phyloP scores from a whole-genome alignment of 1,140 invertebrate species.

The Oreohelix idahoensis region DNA sequence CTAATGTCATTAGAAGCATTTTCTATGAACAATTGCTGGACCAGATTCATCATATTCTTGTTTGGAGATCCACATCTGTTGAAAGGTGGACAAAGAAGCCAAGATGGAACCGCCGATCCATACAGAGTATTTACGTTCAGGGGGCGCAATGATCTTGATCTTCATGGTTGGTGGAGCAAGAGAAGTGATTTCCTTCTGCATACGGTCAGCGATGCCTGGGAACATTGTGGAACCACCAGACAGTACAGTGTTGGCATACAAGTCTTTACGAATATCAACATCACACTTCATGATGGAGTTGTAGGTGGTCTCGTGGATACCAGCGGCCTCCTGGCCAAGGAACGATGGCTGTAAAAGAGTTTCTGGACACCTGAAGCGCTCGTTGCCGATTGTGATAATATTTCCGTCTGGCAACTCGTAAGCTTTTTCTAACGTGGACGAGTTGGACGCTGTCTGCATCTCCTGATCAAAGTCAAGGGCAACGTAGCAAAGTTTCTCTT shows the following conservation, averaged over 20 bases:
- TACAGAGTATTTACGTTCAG: conserved; percentile 69
- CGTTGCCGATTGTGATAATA: conserved; percentile 65
- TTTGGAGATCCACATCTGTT: conserved; percentile 77
- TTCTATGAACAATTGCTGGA: conserved; percentile 41
- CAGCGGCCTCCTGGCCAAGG: conserved; percentile 59
- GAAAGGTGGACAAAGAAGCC: conserved; percentile 69
- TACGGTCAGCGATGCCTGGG: conserved; percentile 87
- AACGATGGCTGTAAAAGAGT: conserved; percentile 81
- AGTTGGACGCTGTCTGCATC: conserved; percentile 49
- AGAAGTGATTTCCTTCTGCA: conserved; percentile 79
- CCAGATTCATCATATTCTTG: conserved; percentile 32
- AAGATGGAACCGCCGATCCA: conserved; percentile 73
- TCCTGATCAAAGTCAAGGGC: conserved; percentile 61
- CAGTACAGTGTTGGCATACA: conserved; percentile 85
- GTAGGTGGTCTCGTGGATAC: conserved; percentile 77
- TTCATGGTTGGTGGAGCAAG: conserved; percentile 49
- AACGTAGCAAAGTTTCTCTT: conserved; percentile 18
- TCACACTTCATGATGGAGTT: conserved; percentile 82
- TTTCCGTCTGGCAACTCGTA: conserved; percentile 74
- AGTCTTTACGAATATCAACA: conserved; percentile 88
- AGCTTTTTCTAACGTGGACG: conserved; percentile 69
- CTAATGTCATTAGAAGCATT: conserved; percentile 47
- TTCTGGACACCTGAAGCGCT: conserved; percentile 64
- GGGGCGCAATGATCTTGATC: conserved; percentile 70
- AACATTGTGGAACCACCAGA: conserved; percentile 84